phyloP scores from a whole-genome alignment of 2,888 invertebrate species.

The Gortyna flavago region DNA sequence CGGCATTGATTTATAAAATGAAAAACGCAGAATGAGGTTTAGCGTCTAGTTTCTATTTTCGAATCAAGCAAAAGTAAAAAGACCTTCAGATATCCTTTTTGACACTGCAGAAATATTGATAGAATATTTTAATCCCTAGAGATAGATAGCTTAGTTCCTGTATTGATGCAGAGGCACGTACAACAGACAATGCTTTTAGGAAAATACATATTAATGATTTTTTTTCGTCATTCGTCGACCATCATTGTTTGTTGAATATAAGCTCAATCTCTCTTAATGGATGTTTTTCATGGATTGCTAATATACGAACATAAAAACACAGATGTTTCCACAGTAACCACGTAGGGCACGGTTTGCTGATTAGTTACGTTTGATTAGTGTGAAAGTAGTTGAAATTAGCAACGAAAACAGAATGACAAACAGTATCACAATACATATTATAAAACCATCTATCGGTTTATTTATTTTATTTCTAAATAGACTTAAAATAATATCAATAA shows the following conservation, averaged over 20 bases:
- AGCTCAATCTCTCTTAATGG: neutral
- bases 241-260: neutral
- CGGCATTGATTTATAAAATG: constrained; percentile 8
- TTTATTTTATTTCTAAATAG: too few relatives aligned
- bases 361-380: too few relatives aligned
- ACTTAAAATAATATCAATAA: too few relatives aligned
- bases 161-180: neutral
- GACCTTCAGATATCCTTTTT: neutral
- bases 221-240: neutral
- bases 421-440: too few relatives aligned
- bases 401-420: too few relatives aligned
- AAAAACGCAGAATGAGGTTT: neutral
- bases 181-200: neutral
- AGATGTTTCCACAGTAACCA: too few relatives aligned
- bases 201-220: neutral
- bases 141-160: neutral
- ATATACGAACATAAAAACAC: neutral
- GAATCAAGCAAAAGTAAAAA: neutral
- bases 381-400: too few relatives aligned
- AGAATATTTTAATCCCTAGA: neutral
- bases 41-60: constrained; percentile 13
- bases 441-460: too few relatives aligned
- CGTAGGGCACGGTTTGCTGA: too few relatives aligned
- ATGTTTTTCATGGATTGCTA: neutral
- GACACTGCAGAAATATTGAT: neutral